Evolutionary conservation across 2,113 vertebrate species (phyloP).

Genomic region (Rhea americana): DNA sequence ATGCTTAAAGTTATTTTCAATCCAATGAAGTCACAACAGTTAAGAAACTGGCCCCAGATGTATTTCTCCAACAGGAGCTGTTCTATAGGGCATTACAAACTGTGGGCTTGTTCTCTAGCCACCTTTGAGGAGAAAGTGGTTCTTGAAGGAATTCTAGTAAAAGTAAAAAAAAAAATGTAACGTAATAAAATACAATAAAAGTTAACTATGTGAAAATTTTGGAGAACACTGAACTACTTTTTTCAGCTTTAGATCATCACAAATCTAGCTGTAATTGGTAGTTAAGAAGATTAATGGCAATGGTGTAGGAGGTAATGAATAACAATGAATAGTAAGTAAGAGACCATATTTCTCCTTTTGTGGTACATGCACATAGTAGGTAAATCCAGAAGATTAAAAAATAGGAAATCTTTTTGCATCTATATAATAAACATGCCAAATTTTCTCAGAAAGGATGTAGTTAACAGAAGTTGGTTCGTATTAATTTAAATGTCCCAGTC

Average conservation of each 20-base stretch:
- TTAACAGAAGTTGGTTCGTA: neutral
- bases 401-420: neutral
- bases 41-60: neutral
- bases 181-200: neutral
- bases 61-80: neutral
- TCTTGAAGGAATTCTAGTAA: neutral
- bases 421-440: neutral
- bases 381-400: neutral
- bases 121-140: neutral
- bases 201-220: neutral
- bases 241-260: neutral
- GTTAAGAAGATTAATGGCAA: conserved; percentile 11
- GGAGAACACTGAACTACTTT: neutral
- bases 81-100: neutral
- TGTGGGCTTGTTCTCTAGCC: neutral
- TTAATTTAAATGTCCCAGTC: neutral
- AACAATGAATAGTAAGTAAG: neutral
- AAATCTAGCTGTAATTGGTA: neutral
- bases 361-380: neutral
- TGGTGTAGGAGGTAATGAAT: neutral
- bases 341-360: neutral
- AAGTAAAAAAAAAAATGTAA: neutral
- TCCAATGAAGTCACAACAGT: conserved; percentile 1
- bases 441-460: neutral
- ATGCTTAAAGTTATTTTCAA: conserved; percentile 14